These are phyloP conservation scores for Salarias fasciatus DNA, from an alignment of 2,797 vertebrate genomes.

Conservation along the genomic window DNA sequence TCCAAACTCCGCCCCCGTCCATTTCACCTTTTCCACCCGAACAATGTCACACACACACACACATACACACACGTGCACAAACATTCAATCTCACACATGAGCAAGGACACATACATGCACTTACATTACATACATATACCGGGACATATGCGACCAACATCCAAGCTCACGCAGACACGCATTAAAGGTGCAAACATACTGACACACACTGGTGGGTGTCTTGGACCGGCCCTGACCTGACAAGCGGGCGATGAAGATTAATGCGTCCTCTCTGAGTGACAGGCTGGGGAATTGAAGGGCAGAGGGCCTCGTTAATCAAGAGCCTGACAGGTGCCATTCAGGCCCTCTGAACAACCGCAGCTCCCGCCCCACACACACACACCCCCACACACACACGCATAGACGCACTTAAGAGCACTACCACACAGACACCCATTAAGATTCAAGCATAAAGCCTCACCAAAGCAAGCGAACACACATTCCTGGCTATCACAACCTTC, in stretches of 20 bases:
- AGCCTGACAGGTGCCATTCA: conserved; percentile 99
- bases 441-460: conserved; percentile 37
- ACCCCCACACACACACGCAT: conserved; percentile 23
- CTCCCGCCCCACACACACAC: conserved; percentile 68
- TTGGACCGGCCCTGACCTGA: conserved; percentile 85
- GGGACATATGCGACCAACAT: conserved; percentile 31
- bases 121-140: conserved; percentile 24
- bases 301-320: conserved; percentile 98
- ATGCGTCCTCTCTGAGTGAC: conserved; percentile 98
- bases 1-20: conserved; percentile 1
- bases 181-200: conserved; percentile 46
- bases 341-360: conserved; percentile 81
- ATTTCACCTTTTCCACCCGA: conserved; percentile 20
- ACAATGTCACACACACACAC: conserved; percentile 44
- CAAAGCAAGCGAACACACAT: conserved; percentile 46
- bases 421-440: conserved; percentile 31
- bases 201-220: conserved; percentile 66
- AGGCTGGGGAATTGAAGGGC: conserved; percentile 93
- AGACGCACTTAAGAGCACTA: conserved; percentile 9
- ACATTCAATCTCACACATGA: conserved; percentile 40
- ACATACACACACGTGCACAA: conserved; percentile 14
- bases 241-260: conserved; percentile 97
- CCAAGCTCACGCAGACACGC: conserved; percentile 33
- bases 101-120: conserved; percentile 48
- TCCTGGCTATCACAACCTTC: conserved; percentile 43